phyloP scores from a whole-genome alignment of 2,797 vertebrate species.

The Geotrypetes seraphini region DNA sequence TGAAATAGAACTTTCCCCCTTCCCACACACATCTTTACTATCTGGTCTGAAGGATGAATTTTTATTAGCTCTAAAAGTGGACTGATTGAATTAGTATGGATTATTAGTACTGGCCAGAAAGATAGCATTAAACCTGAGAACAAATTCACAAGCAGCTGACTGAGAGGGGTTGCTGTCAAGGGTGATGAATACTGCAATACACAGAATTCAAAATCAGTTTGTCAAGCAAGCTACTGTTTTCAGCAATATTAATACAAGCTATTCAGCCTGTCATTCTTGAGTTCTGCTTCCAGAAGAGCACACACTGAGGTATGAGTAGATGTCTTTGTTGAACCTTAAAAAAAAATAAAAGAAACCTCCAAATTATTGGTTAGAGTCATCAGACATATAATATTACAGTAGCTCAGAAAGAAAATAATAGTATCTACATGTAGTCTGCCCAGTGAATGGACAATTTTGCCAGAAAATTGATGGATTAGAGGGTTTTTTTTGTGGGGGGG shows the following conservation, averaged over 20 bases:
- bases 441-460: constrained; percentile 35
- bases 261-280: constrained; percentile 21
- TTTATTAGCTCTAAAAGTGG: too few species aligned
- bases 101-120: too few species aligned
- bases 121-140: neutral
- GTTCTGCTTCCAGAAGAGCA: constrained; percentile 48
- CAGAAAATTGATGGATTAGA: constrained; percentile 47
- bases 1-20: too few species aligned
- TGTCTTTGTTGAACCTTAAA: constrained; percentile 43
- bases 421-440: constrained; percentile 38
- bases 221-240: constrained; percentile 17
- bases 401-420: constrained; percentile 34
- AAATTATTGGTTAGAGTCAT: constrained; percentile 51
- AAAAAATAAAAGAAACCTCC: too few species aligned
- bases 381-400: constrained; percentile 48
- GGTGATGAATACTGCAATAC: constrained; percentile 6
- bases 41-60: too few species aligned
- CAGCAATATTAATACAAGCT: constrained; percentile 24
- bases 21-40: too few species aligned
- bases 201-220: constrained; percentile 11
- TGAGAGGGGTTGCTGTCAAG: neutral
- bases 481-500: too few species aligned
- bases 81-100: too few species aligned
- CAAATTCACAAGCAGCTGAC: neutral
- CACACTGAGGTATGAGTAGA: constrained; percentile 18